Evolutionary conservation across 2,888 invertebrate species (phyloP), one percentile per base, ranked within the genome.

Genomic region (Craniophora ligustri): DNA sequence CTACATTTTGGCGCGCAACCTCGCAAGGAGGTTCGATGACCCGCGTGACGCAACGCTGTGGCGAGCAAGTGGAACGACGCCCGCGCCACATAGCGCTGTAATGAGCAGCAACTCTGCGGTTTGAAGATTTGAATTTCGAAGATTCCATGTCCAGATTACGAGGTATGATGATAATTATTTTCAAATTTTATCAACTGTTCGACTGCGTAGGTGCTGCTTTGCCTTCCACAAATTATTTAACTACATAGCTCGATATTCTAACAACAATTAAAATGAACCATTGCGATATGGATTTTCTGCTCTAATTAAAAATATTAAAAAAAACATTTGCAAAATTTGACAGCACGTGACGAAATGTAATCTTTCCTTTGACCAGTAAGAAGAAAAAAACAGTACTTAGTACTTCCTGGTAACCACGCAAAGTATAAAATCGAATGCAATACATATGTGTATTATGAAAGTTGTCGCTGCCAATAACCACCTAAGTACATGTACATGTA

Each of bases 11-110:
- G 58, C 56, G 62, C 51, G 63, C 68, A 74, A 70, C 76, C 76
- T 74, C 75, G 66, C 67, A 67, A 61, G 67, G 67, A 53, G 67
- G 81, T 80, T 85, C 82, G 79, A 72, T 73, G 78, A 76, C 80
- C 81, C 71, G 51, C 65, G 70, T 85, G 85, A 85, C 79, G 86
- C 75, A 86, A 85, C 78, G 75, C 50, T 59, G 72, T 70, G 48
- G 42, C 64, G 78, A 66, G 66, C 79, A 86, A 84, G 82, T 86
- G 56, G 85, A 66, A 74, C 81, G 72, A 76, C 65, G 76, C 40
- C 72, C 79, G 76, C 67, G 73, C 65, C 51, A 68, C 72, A 55
- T 65, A n/a, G 60, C 60, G 32, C 16, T 49, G 53, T 41, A 47
- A 31, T 39, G 42, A 40, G 46, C 32, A 38, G 32, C 34, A 40